Base-by-base conservation (phyloP, 2,797 vertebrate species). In the Xenentodon cancila region DNA sequence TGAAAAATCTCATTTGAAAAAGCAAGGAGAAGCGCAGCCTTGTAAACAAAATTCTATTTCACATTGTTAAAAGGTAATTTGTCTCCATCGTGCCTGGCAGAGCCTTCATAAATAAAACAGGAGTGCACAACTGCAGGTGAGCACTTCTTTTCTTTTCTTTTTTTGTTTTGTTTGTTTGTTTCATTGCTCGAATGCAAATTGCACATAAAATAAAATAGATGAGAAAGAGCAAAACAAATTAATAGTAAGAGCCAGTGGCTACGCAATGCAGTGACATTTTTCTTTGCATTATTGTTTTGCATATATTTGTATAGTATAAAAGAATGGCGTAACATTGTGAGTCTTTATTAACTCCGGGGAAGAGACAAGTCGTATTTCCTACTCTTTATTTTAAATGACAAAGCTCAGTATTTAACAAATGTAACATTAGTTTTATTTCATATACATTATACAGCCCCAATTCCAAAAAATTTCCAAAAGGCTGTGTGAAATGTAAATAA, bases 31-130 rank as follows among this genome's bases (percentile, higher is more conserved):
- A 88, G 87, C 57, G 57, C 71, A 88, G 92, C 82, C 85, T 90
- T 90, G 93, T 93, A 94, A 94, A 94, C 90, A 93, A 92, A 93
- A 93, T 93, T 93, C 92, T 91, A 92, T 94, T 94, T 91, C 90
- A 89, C 89, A 91, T 92, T 93, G 91, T 94, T 93, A 93, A 93
- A 93, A 93, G 91, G 89, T 91, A 89, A 94, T 94, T 93, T 93
- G 92, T 94, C 91, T 93, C 90, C 88, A 91, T 93, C 78, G 79
- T 68, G 82, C 80, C 87, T 80, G 82, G 82, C 90, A 89, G 82
- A 87, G 85, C 75, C 81, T 93, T 93, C 91, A 93, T 93, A 93
- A 93, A 94, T 93, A 92, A 93, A 92, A 88, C 88, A 92, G 52
- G 25, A 58, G 85, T 68, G 65, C 86, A 84, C 73, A 85, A 37